phyloP scores from a whole-genome alignment of 2,888 invertebrate species.

The Horisme vitalbata region DNA sequence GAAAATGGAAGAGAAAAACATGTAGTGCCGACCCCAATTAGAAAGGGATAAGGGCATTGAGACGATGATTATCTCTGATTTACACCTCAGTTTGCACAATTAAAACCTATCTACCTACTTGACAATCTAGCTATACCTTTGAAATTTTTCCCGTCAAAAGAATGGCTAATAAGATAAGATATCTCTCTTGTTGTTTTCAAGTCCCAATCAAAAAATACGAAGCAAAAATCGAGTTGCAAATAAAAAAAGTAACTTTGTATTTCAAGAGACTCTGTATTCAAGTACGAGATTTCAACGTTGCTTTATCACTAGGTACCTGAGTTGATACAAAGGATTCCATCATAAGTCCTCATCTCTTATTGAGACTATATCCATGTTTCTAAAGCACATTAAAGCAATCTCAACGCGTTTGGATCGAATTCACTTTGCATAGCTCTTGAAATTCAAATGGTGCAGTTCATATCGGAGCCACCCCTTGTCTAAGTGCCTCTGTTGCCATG shows the following conservation, averaged over 20 bases:
- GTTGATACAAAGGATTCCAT: background rate
- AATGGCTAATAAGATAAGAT: no score
- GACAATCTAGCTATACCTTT: no score
- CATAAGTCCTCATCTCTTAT: constrained; percentile 25
- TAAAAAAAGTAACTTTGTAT: constrained; percentile 1
- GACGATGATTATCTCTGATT: no score
- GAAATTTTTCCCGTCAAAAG: no score
- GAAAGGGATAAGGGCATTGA: no score
- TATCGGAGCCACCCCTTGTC: constrained; percentile 65
- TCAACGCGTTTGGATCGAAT: constrained; percentile 60
- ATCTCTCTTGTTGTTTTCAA: no score
- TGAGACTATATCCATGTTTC: constrained; percentile 44
- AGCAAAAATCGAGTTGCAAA: background rate
- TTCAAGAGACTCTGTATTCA: constrained; percentile 9
- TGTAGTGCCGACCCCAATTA: no score
- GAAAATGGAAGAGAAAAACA: no score
- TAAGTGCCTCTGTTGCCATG: constrained; percentile 63
- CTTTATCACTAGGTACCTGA: constrained; percentile 11
- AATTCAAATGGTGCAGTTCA: constrained; percentile 79
- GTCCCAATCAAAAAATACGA: background rate
- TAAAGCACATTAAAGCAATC: constrained; percentile 57
- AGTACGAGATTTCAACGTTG: constrained; percentile 4
- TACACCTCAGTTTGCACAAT: no score
- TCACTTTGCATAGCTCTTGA: constrained; percentile 80
- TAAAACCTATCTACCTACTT: no score